A percentile compares a stretch with the other conserved stretches of the same genome.
phyloP scores from a whole-genome alignment of 2,888 invertebrate genomes.

The Acronicta psi region DNA sequence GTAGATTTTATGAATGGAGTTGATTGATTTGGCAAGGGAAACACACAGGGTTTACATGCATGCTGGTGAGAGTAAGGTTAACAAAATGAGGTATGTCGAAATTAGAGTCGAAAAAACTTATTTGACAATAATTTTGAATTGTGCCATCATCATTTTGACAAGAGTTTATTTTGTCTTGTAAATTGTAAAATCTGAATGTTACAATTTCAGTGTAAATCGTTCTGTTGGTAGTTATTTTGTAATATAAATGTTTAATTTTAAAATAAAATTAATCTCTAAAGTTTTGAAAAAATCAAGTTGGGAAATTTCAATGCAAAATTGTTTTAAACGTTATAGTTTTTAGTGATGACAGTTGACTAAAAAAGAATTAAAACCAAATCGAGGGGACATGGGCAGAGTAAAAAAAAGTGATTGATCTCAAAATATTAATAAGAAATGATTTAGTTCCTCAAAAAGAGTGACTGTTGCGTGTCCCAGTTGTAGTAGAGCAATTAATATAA shows the following conservation, averaged over 20 bases:
- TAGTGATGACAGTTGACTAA: slow-evolving; percentile 42
- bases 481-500: slow-evolving; percentile 67
- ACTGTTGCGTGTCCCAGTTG: slow-evolving; percentile 71
- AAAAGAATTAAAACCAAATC: slow-evolving; percentile 54
- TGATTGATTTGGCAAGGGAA: background rate
- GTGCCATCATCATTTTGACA: slow-evolving; percentile 58
- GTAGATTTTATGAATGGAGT: background rate
- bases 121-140: slow-evolving; percentile 39
- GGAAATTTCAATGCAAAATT: slow-evolving; percentile 28
- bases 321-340: slow-evolving; percentile 22
- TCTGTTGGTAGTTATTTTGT: slow-evolving; percentile 48
- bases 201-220: slow-evolving; percentile 43
- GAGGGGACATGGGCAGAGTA: slow-evolving; percentile 63
- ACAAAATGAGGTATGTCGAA: slow-evolving; percentile 20
- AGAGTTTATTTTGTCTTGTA: slow-evolving; percentile 45
- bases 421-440: slow-evolving; percentile 72
- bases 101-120: slow-evolving; percentile 31
- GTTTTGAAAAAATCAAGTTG: slow-evolving; percentile 12
- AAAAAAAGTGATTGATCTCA: slow-evolving; percentile 79
- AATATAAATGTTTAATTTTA: slow-evolving; percentile 37
- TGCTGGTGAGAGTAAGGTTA: slow-evolving; percentile 12
- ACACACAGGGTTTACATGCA: slow-evolving; percentile 31
- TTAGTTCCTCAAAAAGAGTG: slow-evolving; percentile 80
- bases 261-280: slow-evolving; percentile 31
- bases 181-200: slow-evolving; percentile 48